Evolutionary conservation across 2,797 vertebrate species (phyloP).

Genomic region (Amphiprion clarkii): DNA sequence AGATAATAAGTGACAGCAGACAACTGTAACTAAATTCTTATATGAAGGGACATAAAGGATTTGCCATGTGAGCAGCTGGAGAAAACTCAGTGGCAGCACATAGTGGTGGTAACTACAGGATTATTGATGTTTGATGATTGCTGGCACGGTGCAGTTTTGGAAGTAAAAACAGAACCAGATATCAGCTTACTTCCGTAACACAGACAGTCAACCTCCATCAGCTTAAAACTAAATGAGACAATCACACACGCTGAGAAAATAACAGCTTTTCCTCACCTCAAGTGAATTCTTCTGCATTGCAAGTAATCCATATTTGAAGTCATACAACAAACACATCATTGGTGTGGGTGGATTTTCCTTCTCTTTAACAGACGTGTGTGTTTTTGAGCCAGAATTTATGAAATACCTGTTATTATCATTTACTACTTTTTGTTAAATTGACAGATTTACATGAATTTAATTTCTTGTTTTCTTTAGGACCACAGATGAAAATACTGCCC

Average conservation of each 20-base stretch:
- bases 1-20: conserved; percentile 77
- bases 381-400: background rate
- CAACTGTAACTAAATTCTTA: conserved; percentile 75
- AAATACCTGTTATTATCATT: background rate
- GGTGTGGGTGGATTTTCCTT: conserved; percentile 40
- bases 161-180: conserved; percentile 43
- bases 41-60: conserved; percentile 63
- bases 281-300: conserved; percentile 52
- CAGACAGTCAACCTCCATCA: conserved; percentile 48
- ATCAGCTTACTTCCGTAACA: conserved; percentile 35
- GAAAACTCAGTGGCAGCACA: conserved; percentile 38
- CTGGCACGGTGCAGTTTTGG: conserved; percentile 33
- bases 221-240: conserved; percentile 58
- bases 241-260: conserved; percentile 40
- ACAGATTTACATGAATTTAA: conserved; percentile 8
- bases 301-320: conserved; percentile 33
- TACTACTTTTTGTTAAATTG: background rate
- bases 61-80: conserved; percentile 47
- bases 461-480: conserved; percentile 7
- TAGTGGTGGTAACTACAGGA: conserved; percentile 29
- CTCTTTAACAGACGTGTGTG: conserved; percentile 12
- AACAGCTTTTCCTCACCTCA: conserved; percentile 60
- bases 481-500: background rate
- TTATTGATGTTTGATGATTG: conserved; percentile 49
- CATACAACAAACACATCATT: conserved; percentile 3